These are phyloP conservation scores for Diploscapter pachys DNA, from an alignment of 1,140 invertebrate species.

Conservation along the genomic window DNA sequence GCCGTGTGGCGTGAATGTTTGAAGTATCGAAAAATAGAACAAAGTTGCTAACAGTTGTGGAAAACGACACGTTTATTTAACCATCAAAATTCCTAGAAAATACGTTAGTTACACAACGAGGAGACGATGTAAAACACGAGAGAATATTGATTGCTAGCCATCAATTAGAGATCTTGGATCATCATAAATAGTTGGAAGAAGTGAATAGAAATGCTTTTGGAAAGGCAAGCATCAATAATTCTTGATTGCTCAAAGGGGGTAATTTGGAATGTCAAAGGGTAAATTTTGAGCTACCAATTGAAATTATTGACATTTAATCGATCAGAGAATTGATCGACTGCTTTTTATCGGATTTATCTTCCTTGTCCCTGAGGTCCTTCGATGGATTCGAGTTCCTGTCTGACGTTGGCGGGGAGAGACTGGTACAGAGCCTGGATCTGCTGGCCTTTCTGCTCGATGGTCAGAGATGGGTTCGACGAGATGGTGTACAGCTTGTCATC, in stretches of 20 bases:
- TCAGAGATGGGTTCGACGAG: constrained; percentile 43
- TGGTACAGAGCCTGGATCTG: constrained; percentile 47
- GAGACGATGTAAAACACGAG: background rate
- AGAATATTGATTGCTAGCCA: background rate
- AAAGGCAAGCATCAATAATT: too few relatives aligned
- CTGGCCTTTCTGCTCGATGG: constrained; percentile 42
- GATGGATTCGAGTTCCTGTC: constrained; percentile 47
- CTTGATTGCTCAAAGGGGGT: too few relatives aligned
- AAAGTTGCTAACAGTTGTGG: too few relatives aligned
- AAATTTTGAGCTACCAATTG: background rate
- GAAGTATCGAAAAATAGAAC: too few relatives aligned
- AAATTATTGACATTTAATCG: background rate
- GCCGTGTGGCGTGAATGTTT: too few relatives aligned
- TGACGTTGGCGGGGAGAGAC: constrained; percentile 40
- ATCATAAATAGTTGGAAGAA: background rate
- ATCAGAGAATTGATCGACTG: background rate
- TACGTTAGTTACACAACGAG: too few relatives aligned
- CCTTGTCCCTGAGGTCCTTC: background rate
- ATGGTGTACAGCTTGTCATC: constrained; percentile 44
- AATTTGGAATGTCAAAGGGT: background rate
- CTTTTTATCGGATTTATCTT: background rate
- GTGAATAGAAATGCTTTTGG: background rate
- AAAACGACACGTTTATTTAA: too few relatives aligned
- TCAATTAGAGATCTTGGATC: background rate
- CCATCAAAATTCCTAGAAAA: too few relatives aligned